Evolutionary conservation across 2,797 vertebrate genomes (phyloP).

Genomic region (Phrynocephalus forsythii): DNA sequence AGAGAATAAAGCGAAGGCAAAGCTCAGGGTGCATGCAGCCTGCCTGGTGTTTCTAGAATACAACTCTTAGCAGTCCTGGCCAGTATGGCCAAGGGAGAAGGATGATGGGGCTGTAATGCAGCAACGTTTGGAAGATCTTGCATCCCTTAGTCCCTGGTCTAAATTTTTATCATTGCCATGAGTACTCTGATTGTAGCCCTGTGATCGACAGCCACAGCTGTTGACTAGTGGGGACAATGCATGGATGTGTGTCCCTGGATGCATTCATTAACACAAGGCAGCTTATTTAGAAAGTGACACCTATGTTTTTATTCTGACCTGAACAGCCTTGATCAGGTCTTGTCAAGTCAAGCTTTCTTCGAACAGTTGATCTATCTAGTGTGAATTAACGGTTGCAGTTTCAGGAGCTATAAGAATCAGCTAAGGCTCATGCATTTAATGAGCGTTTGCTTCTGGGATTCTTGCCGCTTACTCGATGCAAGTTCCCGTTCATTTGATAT

Average conservation of each 20-base stretch:
- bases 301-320: too few species aligned
- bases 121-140: not conserved
- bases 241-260: too few species aligned
- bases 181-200: not conserved
- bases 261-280: too few species aligned
- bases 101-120: not conserved
- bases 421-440: not conserved
- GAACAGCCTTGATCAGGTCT: too few species aligned
- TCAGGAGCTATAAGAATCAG: not conserved
- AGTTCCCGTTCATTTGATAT: slow-evolving; percentile 18
- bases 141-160: not conserved
- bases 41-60: not conserved
- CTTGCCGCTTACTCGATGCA: not conserved
- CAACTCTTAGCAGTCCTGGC: not conserved
- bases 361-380: too few species aligned
- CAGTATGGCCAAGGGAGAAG: not conserved
- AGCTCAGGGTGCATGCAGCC: not conserved
- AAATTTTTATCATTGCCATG: not conserved
- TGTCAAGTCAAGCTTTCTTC: too few species aligned
- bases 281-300: too few species aligned
- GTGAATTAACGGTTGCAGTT: too few species aligned
- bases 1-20: not conserved
- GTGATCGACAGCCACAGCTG: not conserved
- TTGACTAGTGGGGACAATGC: not conserved
- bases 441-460: not conserved